Base-by-base conservation (phyloP, 2,888 invertebrate species). In the Microctonus hyperodae region DNA sequence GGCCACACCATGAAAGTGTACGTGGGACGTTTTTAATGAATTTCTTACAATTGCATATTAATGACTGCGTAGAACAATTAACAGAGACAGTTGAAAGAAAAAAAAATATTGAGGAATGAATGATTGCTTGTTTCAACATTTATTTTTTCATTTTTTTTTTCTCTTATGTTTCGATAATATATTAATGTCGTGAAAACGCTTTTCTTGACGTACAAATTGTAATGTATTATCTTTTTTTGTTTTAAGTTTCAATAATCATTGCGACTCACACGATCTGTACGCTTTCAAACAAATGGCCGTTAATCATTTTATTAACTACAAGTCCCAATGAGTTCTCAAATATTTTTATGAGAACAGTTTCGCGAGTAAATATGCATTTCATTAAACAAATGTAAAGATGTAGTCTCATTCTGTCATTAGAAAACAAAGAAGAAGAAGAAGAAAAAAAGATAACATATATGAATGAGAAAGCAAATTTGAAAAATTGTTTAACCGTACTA, bases 31-130 rank as follows among this genome's bases (percentile, higher is more conserved):
- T 82, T 82, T 82, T 81, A 82, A 76, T 77, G 58, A 77, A 80
- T 82, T 83, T 83, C 82, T 82, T 83, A 83, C 82, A 78, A 81
- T 81, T 80, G 81, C 83, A 83, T 83, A 83, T 81, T 81, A 78
- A 76, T 74, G 73, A 77, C 73, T 73, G 71, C 74, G 77, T 75
- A 72, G 70, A 69, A 35, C 35, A 33, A 61, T 62, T 62, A 51
- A 63, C 28, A 64, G 62, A 44, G 59, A 64, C 69, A 73, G 66
- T 35, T 70, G 67, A 66, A 64, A 65, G 35, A 62, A 62, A 55
- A 59, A 67, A 73, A 70, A 53, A 51, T 25, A 65, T 58, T 58
- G 31, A 61, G 72, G 72, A 68, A 70, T 68, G 72, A 74, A 70
- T 74, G 72, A 72, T 70, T 67, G 71, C 75, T 78, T 78, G 78